Base-by-base conservation (phyloP, 2,113 vertebrate genomes). In the Oreocharis arfaki region DNA sequence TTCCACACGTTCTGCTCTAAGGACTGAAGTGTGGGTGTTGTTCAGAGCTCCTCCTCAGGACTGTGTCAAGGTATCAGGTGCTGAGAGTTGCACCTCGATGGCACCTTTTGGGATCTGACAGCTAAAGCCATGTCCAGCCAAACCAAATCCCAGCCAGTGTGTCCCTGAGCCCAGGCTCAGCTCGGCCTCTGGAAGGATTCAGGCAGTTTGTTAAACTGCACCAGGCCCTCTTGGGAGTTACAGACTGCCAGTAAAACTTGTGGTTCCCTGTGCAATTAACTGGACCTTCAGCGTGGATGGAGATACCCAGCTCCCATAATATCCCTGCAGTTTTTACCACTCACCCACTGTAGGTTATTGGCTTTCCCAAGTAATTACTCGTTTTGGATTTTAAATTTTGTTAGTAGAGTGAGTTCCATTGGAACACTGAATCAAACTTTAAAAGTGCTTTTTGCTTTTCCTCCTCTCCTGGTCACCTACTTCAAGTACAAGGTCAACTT, bases 401-500 rank as follows among this genome's bases (percentile, higher is more conserved):
- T n/a, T 16, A 44, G 33, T 18, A 61, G 61, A 35, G 30, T 3
- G 13, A 56, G 13, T 88, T 74, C 53, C 30, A 18, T 4, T 87
- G 71, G 74, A 90, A 76, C 37, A 52, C 49, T 35, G 24, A 42
- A 49, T n/a, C 39, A 56, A 73, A 26, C 3, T 55, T 65, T 52
- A 24, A 6, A 85, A 46, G 61, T 37, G 17, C n/a, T n/a, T n/a
- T 87, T 91, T 88, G 68, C 33, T 84, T 75, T 67, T 81, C 30
- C 27, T 87, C 57, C 41, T 92, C 18, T 76, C 24, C 13, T 23
- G 1, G 59, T 89, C 44, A 56, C 42, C 70, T 76, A 30, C 83
- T 93, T 89, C 55, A 87, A 68, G 94, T 93, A 75, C 83, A 86
- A 88, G 50, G 80, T 79, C 61, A 70, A 84, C 78, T 94, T 82